Percentiles rank a stretch among this genome's conserved stretches.
Conservation (phyloP, 2,113 vertebrate species). For the Xenopus borealis region DNA sequence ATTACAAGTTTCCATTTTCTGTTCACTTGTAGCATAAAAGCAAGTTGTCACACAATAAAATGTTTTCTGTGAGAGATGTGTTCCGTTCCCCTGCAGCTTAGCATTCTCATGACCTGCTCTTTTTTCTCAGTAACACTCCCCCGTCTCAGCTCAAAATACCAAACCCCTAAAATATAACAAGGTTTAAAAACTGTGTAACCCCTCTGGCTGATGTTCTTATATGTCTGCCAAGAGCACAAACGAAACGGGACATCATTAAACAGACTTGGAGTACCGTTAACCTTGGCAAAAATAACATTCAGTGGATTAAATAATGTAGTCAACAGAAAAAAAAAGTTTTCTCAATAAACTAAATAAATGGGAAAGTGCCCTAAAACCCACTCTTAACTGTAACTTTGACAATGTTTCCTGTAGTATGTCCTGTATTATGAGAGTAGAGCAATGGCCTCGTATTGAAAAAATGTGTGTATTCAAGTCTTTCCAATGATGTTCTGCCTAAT, state of each 20-base stretch:
- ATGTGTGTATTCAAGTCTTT: too few species aligned
- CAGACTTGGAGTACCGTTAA: background rate
- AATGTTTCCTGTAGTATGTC: too few species aligned
- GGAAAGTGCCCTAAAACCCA: background rate
- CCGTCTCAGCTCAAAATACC: conserved; percentile 20
- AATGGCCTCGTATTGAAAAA: too few species aligned
- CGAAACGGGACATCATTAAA: background rate
- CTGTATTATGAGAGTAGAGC: too few species aligned
- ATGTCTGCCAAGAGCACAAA: conserved; percentile 12
- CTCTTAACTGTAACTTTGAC: background rate
- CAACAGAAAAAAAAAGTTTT: background rate
- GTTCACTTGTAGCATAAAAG: too few species aligned
- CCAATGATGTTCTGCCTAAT: too few species aligned
- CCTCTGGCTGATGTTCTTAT: conserved; percentile 7
- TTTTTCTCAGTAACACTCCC: conserved; percentile 23
- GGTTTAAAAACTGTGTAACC: background rate
- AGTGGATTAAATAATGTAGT: background rate
- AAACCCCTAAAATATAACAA: conserved; percentile 33
- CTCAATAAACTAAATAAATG: background rate
- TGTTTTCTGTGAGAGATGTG: conserved; percentile 19
- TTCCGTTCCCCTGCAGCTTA: background rate
- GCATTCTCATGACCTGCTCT: conserved; percentile 34
- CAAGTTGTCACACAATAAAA: background rate
- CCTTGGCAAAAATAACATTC: background rate
- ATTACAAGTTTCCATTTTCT: too few species aligned